phyloP scores from a whole-genome alignment of 2,113 vertebrate genomes.

The Terrapene triunguis region DNA sequence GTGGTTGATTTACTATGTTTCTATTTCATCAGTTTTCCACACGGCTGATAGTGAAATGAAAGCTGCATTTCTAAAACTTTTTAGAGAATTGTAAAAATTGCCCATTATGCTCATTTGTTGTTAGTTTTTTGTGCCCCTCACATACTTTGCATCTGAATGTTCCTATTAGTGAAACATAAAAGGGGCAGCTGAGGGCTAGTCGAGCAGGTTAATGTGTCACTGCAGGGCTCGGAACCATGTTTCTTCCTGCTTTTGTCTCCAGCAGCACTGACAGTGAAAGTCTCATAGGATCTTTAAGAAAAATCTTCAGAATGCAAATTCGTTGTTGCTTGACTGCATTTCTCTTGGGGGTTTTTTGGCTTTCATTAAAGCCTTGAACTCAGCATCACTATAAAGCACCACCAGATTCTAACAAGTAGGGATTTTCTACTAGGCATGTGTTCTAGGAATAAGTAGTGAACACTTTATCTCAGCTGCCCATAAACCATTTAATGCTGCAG shows the following conservation, averaged over 20 bases:
- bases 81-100: constrained; percentile 20
- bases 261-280: background rate
- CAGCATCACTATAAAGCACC: constrained; percentile 32
- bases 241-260: constrained; percentile 42
- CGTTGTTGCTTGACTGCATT: constrained; percentile 36
- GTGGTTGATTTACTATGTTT: background rate
- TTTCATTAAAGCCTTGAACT: background rate
- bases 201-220: constrained; percentile 17
- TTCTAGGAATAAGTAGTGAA: constrained; percentile 45
- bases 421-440: constrained; percentile 40
- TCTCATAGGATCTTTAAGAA: constrained; percentile 20
- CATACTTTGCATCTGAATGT: constrained; percentile 47
- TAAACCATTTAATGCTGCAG: constrained; percentile 23
- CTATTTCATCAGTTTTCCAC: constrained; percentile 34
- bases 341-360: constrained; percentile 3
- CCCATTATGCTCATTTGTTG: background rate
- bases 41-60: background rate
- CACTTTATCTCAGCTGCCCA: constrained; percentile 31
- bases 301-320: constrained; percentile 49
- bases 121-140: background rate
- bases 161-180: constrained; percentile 34
- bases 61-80: constrained; percentile 20
- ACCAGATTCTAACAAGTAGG: constrained; percentile 32
- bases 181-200: background rate
- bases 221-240: constrained; percentile 26